Percentiles rank a stretch among this genome's conserved stretches.
Conservation (phyloP, 2,113 vertebrate genomes). For the Myiozetetes cayanensis region DNA sequence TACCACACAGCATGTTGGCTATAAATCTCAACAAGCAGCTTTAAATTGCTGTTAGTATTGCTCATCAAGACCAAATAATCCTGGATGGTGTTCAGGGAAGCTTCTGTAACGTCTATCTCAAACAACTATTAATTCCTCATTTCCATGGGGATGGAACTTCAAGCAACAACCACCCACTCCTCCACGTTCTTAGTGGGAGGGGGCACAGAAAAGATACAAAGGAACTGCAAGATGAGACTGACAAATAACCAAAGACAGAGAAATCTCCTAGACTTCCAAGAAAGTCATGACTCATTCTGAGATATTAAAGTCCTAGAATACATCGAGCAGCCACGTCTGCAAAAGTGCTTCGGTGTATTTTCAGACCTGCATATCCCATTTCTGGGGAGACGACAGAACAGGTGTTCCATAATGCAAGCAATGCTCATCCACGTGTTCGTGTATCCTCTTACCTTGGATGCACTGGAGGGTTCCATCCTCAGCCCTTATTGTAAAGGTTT, state of each 20-base stretch:
- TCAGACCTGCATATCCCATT: accelerated
- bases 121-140: conserved; percentile 29
- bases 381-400: not conserved
- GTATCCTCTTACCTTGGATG: conserved; percentile 88
- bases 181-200: not conserved
- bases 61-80: conserved; percentile 34
- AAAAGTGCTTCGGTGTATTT: not conserved
- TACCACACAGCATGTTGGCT: not conserved
- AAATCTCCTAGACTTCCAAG: not conserved
- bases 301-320: not conserved
- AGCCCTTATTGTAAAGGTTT: conserved; percentile 95
- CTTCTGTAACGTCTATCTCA: not conserved
- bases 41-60: conserved; percentile 44
- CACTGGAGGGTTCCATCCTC: conserved; percentile 96
- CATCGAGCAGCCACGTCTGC: not conserved
- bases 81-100: not conserved
- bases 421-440: accelerated
- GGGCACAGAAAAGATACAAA: not conserved
- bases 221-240: not conserved
- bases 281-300: not conserved
- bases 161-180: not conserved
- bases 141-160: conserved; percentile 30
- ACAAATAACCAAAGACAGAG: not conserved
- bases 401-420: not conserved
- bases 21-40: conserved; percentile 42